Evolutionary conservation across 2,888 invertebrate species (phyloP), one percentile per base, ranked within the genome.

Genomic region (Willowsia nigromaculata): DNA sequence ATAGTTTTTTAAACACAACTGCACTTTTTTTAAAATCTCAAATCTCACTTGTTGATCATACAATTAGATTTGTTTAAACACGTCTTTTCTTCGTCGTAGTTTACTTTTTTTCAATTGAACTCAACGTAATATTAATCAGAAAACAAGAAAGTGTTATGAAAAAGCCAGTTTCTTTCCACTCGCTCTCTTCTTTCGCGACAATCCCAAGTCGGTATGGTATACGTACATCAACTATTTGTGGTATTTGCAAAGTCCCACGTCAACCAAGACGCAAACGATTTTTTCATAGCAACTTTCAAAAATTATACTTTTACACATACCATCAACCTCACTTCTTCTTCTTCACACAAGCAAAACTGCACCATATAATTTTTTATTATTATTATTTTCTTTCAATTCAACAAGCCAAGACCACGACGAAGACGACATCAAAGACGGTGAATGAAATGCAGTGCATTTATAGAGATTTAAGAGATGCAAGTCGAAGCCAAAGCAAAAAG

Each of bases 111-210:
- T 59, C 59, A 59, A 59, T 27, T 59, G 27, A 59, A 59, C 7
- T 59, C 25, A 27, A 59, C 5, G 5, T 9, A 30, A 25, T 27
- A 59, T 59, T 59, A 25, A 59, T 11, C 15, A 30, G 59, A 59
- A 59, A 59, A 59, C 59, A 59, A 59, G 59, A 59, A 59, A 59
- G 59, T 59, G 59, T 59, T 59, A 27, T 27, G 11, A 56, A 59
- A 56, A 59, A 59, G 59, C 59, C 59, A 59, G 59, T 59, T 59
- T 59, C 25, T 59, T 13, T 7, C 30, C n/a, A 59, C 27, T 59
- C 27, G 25, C 25, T 59, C 7, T 7, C 30, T 27, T 50, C 50
- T 56, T 22, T 22, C 13, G 56, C 56, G 22, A 22, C 25, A 18
- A 11, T 3, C 2, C 56, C 5, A 50, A 15, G 50, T 15, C n/a